Percentiles rank a stretch among this genome's conserved stretches.
Evolutionary conservation across 2,113 vertebrate genomes (phyloP).

Genomic region (Columba janthina): DNA sequence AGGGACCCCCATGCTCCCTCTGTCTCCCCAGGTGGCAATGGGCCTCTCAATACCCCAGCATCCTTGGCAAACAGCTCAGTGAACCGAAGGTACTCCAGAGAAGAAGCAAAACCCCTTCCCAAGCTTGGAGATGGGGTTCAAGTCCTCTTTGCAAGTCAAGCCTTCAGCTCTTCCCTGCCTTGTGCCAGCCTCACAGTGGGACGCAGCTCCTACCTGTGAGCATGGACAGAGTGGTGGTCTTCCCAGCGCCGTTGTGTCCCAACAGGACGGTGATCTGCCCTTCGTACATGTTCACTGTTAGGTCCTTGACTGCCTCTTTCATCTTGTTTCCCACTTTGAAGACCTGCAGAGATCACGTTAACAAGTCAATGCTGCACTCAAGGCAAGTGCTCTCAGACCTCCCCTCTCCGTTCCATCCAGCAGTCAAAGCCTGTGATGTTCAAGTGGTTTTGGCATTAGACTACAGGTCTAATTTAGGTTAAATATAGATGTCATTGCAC

Average conservation of each 20-base stretch:
- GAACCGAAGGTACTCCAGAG: not conserved
- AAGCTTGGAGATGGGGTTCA: not conserved
- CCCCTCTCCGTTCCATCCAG: not conserved
- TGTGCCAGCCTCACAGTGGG: not conserved
- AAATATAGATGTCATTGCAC: not conserved
- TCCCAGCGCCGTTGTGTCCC: conserved; percentile 92
- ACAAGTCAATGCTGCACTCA: not conserved
- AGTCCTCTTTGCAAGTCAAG: not conserved
- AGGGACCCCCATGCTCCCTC: not conserved
- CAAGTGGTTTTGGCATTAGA: rapidly evolving
- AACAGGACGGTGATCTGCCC: conserved; percentile 90
- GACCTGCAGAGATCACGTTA: conserved; percentile 56
- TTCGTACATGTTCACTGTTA: conserved; percentile 91
- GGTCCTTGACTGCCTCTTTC: conserved; percentile 83
- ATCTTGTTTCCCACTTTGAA: conserved; percentile 84
- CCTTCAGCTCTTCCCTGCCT: not conserved
- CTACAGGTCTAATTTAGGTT: not conserved
- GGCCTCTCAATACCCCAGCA: not conserved
- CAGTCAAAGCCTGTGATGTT: not conserved
- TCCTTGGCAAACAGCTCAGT: not conserved
- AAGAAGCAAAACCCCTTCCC: not conserved
- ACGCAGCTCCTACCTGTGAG: conserved; percentile 78
- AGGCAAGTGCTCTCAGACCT: not conserved
- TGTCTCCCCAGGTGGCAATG: not conserved
- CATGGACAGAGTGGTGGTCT: conserved; percentile 91